A percentile compares a stretch with the other conserved stretches of the same genome.
Conservation (phyloP, 2,113 vertebrate genomes). For the Trogon surrucura region DNA sequence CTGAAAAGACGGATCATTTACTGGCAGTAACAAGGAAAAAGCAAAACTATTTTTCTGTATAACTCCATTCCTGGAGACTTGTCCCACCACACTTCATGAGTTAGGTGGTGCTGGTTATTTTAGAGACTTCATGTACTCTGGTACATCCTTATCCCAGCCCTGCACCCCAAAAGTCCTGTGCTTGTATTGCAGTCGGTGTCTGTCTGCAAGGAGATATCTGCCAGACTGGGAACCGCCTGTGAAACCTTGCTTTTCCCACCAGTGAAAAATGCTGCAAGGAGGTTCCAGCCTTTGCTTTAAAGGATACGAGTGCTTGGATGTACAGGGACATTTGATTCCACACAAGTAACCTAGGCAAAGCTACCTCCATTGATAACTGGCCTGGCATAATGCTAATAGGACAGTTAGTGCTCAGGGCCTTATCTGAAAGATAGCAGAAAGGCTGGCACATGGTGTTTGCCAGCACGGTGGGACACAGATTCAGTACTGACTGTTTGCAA, state of each 20-base stretch:
- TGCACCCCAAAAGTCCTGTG: neutral
- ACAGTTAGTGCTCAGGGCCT: neutral
- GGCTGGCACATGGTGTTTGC: neutral
- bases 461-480: neutral
- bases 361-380: fast-evolving
- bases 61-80: neutral
- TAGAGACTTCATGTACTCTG: fast-evolving
- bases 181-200: neutral
- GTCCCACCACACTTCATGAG: neutral
- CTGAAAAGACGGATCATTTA: neutral
- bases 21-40: neutral
- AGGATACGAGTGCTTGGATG: neutral
- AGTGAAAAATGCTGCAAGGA: neutral
- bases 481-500: neutral
- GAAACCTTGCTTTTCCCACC: neutral
- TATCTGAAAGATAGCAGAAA: neutral
- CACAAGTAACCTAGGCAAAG: neutral
- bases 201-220: neutral
- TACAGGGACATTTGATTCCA: neutral
- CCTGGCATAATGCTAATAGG: neutral
- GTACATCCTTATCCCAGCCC: neutral
- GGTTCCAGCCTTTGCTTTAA: neutral
- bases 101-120: neutral
- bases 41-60: neutral
- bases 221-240: neutral